Base-by-base conservation (phyloP, 2,113 vertebrate genomes). In the Syngnathus scovelli region DNA sequence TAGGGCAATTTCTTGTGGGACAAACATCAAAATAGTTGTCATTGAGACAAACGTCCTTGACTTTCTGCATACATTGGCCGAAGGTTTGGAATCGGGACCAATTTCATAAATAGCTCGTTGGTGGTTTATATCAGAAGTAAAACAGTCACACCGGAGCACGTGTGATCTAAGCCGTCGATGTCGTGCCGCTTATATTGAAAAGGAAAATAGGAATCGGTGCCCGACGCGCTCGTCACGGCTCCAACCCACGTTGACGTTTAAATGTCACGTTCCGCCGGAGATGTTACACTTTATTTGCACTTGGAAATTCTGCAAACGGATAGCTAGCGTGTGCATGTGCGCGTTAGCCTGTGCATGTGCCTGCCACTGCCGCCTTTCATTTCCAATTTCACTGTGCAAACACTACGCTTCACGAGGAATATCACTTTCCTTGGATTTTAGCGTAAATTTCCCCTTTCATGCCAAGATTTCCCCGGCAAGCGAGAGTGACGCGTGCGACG, bases 351-450 rank as follows among this genome's bases (percentile, higher is more conserved):
- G 52, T 54, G 52, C 12, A 10, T 23, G 19, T 23, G 3, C 21
- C 6, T 52, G 54, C 36, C 27, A 58, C 27, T 58, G 55, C 55
- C 55, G 36, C 16, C 55, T 36, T 75, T 87, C 78, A 81, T 84
- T 87, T 85, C 70, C 79, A 78, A 83, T 78, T 80, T 83, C 76
- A 76, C 82, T 77, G 78, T 81, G 80, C 84, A 87, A 87, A 89
- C 83, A 87, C 48, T 64, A 70, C 74, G 76, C 75, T 70, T 75
- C 67, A 78, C 36, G 75, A 77, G 76, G 74, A 80, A 72, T 80
- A 83, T 81, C 77, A 78, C 81, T 81, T 83, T 76, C 75, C 55
- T 70, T 49, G 74, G 77, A 83, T 70, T 72, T 48, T 12, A 67
- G 65, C 77, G 78, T 76, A 78, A 38, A 78, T 74, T 84, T 82